Evolutionary conservation across 2,888 invertebrate genomes (phyloP).

Genomic region (Lasius platythorax): DNA sequence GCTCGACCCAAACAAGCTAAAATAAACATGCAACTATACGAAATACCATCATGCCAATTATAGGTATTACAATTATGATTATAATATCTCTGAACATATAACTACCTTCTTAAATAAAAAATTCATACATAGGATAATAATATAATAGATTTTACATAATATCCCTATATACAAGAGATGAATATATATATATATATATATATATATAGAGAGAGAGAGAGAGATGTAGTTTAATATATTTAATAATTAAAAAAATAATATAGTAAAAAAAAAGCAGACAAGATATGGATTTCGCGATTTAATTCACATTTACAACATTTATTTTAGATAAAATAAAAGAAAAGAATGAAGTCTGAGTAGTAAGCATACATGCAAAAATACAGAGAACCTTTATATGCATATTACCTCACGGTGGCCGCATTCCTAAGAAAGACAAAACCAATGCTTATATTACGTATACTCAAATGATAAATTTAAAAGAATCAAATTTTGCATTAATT

Average conservation of each 20-base stretch:
- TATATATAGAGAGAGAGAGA: background rate
- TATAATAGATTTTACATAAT: background rate
- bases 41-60: constrained; percentile 20
- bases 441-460: constrained; percentile 79
- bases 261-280: background rate
- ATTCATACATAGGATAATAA: background rate
- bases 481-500: background rate
- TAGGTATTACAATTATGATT: constrained; percentile 13
- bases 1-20: background rate
- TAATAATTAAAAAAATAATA: constrained; percentile 7
- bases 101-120: background rate
- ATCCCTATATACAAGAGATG: background rate
- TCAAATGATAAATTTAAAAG: constrained; percentile 47
- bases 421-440: constrained; percentile 86
- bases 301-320: constrained; percentile 12
- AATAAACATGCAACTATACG: constrained; percentile 29
- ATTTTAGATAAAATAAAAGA: constrained; percentile 57
- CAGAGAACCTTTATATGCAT: constrained; percentile 65
- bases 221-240: background rate
- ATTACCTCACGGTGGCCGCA: constrained; percentile 87
- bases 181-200: background rate
- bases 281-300: constrained; percentile 16
- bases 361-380: constrained; percentile 74
- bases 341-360: constrained; percentile 70
- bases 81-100: constrained; percentile 36